Conservation (phyloP, 2,888 invertebrate species). For the Acleris sparsana region DNA sequence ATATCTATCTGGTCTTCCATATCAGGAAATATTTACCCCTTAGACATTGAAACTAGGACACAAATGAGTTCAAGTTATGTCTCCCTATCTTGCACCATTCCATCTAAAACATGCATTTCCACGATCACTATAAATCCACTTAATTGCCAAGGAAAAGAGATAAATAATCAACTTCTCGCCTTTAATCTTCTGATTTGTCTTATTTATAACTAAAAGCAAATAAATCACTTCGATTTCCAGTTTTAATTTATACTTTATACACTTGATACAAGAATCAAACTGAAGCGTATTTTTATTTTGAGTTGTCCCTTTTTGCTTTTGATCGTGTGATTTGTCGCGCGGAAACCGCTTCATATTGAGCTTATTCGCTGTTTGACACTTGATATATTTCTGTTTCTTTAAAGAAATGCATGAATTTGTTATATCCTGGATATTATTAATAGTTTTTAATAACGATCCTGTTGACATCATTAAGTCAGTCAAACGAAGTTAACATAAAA, state of each 20-base stretch:
- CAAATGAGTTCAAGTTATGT: neutral
- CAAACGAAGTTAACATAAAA: neutral
- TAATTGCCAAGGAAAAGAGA: conserved; percentile 28
- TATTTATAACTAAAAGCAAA: too few species aligned
- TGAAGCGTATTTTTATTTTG: too few species aligned
- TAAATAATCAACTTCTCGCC: conserved; percentile 25
- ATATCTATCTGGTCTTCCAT: too few species aligned
- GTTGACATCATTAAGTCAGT: conserved; percentile 3
- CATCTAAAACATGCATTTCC: conserved; percentile 12
- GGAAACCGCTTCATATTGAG: conserved; percentile 25
- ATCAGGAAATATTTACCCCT: too few species aligned
- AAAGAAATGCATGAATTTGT: conserved; percentile 19
- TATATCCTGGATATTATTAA: conserved; percentile 7
- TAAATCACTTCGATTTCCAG: too few species aligned
- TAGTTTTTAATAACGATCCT: neutral
- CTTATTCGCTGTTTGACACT: conserved; percentile 14
- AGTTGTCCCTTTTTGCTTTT: conserved; percentile 5
- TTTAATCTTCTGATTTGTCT: conserved; percentile 35
- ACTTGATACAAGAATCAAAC: too few species aligned
- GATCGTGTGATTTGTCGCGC: conserved; percentile 31
- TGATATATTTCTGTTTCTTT: conserved; percentile 21
- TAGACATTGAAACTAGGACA: neutral
- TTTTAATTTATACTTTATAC: too few species aligned
- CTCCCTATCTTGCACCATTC: conserved; percentile 10
- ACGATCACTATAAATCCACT: conserved; percentile 23